Evolutionary conservation across 2,797 vertebrate genomes (phyloP).

Genomic region (Myoxocephalus aenaeus): DNA sequence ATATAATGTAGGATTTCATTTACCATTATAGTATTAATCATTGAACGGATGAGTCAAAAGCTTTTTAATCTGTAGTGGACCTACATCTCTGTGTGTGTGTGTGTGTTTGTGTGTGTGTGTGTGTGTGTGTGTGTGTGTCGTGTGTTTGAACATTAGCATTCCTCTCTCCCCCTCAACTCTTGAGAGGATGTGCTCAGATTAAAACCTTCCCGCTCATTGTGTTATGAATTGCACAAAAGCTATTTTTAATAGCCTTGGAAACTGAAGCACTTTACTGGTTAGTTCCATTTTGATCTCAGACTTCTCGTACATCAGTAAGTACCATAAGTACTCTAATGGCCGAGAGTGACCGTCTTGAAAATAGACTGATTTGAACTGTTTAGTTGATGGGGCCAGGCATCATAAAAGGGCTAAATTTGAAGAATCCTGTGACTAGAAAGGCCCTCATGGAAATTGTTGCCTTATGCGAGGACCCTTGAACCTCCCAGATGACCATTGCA

Average conservation of each 20-base stretch:
- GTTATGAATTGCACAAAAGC: slow-evolving; percentile 21
- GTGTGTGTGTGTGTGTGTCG: not conserved
- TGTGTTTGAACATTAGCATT: slow-evolving; percentile 39
- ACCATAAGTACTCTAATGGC: not conserved
- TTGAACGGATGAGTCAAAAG: not conserved
- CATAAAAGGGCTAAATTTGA: slow-evolving; percentile 1
- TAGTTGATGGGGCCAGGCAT: not conserved
- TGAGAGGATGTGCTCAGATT: slow-evolving; percentile 36
- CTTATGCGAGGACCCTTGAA: slow-evolving; percentile 3
- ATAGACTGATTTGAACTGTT: not conserved
- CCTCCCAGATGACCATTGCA: not conserved
- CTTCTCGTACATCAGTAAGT: not conserved
- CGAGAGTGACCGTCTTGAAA: not conserved
- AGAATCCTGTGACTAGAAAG: not conserved
- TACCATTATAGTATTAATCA: not conserved
- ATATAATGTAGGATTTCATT: not conserved
- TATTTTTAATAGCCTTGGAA: slow-evolving; percentile 7
- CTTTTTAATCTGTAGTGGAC: not conserved
- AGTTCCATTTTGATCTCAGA: not conserved
- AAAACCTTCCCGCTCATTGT: slow-evolving; percentile 31
- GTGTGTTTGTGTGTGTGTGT: slow-evolving; percentile 28
- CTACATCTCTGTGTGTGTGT: not conserved
- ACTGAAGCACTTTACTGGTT: slow-evolving; percentile 6
- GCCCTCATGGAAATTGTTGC: slow-evolving; percentile 20
- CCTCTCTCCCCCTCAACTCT: slow-evolving; percentile 23